phyloP scores from a whole-genome alignment of 2,888 invertebrate genomes.

The Eulithis prunata region DNA sequence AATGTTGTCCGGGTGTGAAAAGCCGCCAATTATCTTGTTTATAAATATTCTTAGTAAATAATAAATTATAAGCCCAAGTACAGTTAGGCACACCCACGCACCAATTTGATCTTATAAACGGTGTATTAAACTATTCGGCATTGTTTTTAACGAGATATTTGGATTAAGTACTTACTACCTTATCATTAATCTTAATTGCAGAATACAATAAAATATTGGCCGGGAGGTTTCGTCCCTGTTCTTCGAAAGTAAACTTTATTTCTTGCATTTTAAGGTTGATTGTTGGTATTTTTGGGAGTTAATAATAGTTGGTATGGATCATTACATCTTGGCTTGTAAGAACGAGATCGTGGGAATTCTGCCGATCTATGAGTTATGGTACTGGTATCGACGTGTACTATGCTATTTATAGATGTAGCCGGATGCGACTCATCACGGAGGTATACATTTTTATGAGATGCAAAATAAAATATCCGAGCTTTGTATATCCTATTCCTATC shows the following conservation, averaged over 20 bases:
- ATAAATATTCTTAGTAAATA: slow-evolving; percentile 50
- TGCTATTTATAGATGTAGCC: slow-evolving; percentile 34
- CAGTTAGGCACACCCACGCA: slow-evolving; percentile 65
- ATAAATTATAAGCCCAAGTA: slow-evolving; percentile 53
- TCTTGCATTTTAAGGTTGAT: slow-evolving; percentile 57
- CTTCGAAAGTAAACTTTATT: slow-evolving; percentile 58
- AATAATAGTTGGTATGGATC: slow-evolving; percentile 75
- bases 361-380: slow-evolving; percentile 71
- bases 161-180: slow-evolving; percentile 82
- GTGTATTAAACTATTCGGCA: slow-evolving; percentile 65
- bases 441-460: slow-evolving; percentile 10
- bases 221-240: slow-evolving; percentile 56
- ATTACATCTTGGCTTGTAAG: slow-evolving; percentile 77
- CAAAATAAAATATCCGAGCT: neutral
- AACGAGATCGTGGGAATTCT: slow-evolving; percentile 82
- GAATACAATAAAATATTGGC: slow-evolving; percentile 83
- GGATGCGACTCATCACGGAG: slow-evolving; percentile 39
- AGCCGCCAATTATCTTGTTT: slow-evolving; percentile 46
- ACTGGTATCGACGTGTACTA: slow-evolving; percentile 46
- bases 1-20: slow-evolving; percentile 40
- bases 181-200: slow-evolving; percentile 84
- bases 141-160: slow-evolving; percentile 77
- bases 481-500: neutral
- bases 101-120: slow-evolving; percentile 70
- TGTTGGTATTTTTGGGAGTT: slow-evolving; percentile 51